Evolutionary conservation across 2,888 invertebrate genomes (phyloP), one percentile per base, ranked within the genome.

Genomic region (Watsonalla cultraria): DNA sequence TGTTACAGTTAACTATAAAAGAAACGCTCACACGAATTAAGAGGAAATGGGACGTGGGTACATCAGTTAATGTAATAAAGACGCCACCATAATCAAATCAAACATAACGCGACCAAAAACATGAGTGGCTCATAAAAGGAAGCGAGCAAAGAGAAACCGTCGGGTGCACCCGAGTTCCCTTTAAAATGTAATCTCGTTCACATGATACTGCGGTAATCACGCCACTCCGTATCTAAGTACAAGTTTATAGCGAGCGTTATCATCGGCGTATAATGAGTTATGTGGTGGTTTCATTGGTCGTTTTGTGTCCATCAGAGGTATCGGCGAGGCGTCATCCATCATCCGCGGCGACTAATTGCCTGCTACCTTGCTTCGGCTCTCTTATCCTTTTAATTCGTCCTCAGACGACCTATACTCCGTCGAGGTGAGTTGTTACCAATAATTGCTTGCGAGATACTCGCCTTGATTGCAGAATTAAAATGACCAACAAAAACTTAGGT

Each of bases 191-290:
- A 83, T 82, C 80, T 78, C 68, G 64, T 48, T 61, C 63, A 52
- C 66, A 66, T 70, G 71, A 72, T 72, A 67, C 70, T 64, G 73
- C 59, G 63, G 71, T 78, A 83, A 85, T 85, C 80, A 82, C 77
- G 79, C 77, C 78, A 76, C 75, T 76, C 78, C 79, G 76, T 86
- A 86, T 86, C 85, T 84, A 84, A 85, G 76, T 79, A 85, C 82
- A 84, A 82, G 80, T 87, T 86, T 80, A 86, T 86, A 82, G 72
- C 66, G 66, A 69, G 75, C 78, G 82, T 89, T 90, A 89, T 89
- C 88, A 84, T 74, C 80, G 80, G 77, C 86, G 88, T 87, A 86
- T 90, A 90, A 90, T 89, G 88, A 88, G 86, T 82, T 84, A 79
- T 75, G 74, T 72, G 78, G 65, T 37, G 46, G 54, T 75, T 73